These are phyloP conservation scores for Nemoura dubitans DNA, from an alignment of 2,888 invertebrate species.

Conservation along the genomic window DNA sequence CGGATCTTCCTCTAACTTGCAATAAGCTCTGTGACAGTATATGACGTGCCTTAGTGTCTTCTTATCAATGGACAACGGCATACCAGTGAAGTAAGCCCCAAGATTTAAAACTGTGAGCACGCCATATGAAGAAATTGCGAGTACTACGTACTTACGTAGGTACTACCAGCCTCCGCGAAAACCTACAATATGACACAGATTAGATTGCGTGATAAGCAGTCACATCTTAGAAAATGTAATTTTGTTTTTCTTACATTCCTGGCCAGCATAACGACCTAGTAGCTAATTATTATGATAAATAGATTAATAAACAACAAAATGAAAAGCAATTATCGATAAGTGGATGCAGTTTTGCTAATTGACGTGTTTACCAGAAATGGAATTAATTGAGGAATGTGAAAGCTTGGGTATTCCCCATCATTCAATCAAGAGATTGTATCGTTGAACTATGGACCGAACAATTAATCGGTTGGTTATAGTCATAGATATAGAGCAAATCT, in stretches of 20 bases:
- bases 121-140: too few relatives aligned
- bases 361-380: not conserved
- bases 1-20: too few relatives aligned
- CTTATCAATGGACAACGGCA: too few relatives aligned
- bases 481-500: not conserved
- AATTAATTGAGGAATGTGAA: not conserved
- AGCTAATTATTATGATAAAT: not conserved
- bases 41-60: too few relatives aligned
- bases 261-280: not conserved
- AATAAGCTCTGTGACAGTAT: too few relatives aligned
- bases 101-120: too few relatives aligned
- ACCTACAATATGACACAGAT: not conserved
- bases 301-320: not conserved
- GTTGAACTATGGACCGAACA: not conserved
- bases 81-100: too few relatives aligned
- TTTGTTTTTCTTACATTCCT: not conserved
- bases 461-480: not conserved
- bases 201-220: not conserved
- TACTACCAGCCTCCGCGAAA: not conserved
- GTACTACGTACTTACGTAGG: too few relatives aligned
- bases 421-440: not conserved
- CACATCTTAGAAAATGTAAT: not conserved
- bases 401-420: not conserved
- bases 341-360: not conserved
- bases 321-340: not conserved